phyloP scores from a whole-genome alignment of 2,113 vertebrate genomes.

The Nesogale talazaci region DNA sequence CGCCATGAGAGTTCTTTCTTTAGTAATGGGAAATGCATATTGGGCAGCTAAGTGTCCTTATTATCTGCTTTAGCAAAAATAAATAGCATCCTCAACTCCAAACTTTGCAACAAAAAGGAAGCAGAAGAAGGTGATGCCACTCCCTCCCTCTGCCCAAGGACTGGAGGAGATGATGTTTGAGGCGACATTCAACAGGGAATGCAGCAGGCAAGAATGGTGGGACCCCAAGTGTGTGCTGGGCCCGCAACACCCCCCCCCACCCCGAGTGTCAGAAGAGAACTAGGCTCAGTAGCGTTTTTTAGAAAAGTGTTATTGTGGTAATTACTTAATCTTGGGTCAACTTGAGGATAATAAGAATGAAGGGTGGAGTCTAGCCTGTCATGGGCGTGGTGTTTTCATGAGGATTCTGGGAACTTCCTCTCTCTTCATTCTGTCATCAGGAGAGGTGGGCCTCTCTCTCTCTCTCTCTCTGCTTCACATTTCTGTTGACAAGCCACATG shows the following conservation, averaged over 20 bases:
- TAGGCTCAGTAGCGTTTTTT: neutral
- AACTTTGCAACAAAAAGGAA: neutral
- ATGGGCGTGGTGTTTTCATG: no score
- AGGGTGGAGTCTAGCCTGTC: no score
- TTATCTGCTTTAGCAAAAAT: neutral
- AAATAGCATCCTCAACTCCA: neutral
- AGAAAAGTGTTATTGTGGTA: no score
- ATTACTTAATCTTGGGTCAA: no score
- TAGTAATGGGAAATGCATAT: neutral
- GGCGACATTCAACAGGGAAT: no score
- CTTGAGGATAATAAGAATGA: no score
- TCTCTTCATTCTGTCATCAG: no score
- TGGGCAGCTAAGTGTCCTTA: neutral
- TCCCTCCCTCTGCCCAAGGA: neutral
- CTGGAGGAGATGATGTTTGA: neutral
- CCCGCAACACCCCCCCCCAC: no score
- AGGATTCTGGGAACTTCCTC: no score
- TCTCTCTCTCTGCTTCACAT: no score
- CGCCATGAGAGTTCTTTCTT: neutral
- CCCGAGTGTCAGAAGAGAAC: neutral
- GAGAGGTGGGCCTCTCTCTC: no score
- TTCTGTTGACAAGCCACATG: no score
- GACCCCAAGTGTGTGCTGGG: fast-evolving
- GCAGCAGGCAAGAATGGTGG: neutral
- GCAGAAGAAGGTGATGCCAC: neutral